Conservation (phyloP, 1,140 invertebrate genomes). For the Hyles euphorbiae region DNA sequence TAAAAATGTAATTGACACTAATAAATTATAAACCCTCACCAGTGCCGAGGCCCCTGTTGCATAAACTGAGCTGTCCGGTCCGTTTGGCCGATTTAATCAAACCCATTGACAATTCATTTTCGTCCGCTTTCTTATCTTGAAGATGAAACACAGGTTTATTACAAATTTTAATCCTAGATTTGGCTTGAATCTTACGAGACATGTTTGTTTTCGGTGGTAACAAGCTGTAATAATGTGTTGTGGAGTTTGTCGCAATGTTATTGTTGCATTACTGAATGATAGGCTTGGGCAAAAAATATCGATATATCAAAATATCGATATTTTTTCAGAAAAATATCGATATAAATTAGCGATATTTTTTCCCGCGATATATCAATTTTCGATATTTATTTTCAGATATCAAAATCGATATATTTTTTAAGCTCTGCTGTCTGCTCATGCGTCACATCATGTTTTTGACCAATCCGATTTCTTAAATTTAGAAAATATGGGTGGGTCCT, state of each 20-base stretch:
- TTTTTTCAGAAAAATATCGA: too few species aligned
- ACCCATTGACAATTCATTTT: slow-evolving; percentile 79
- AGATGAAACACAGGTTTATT: slow-evolving; percentile 81
- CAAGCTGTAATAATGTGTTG: neutral
- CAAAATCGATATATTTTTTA: too few species aligned
- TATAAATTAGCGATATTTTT: too few species aligned
- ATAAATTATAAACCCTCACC: slow-evolving; percentile 74
- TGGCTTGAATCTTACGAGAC: slow-evolving; percentile 76
- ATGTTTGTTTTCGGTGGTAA: slow-evolving; percentile 66
- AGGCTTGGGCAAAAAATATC: too few species aligned
- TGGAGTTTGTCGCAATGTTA: slow-evolving; percentile 2
- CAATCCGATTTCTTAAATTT: too few species aligned
- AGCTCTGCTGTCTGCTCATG: too few species aligned
- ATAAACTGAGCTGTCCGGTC: slow-evolving; percentile 87
- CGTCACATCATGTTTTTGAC: too few species aligned
- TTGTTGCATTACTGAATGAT: neutral
- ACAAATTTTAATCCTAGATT: slow-evolving; percentile 65
- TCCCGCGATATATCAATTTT: too few species aligned
- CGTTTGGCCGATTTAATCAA: slow-evolving; percentile 86
- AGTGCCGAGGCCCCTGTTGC: slow-evolving; percentile 81
- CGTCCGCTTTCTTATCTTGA: slow-evolving; percentile 81
- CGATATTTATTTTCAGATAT: too few species aligned
- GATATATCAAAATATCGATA: too few species aligned
- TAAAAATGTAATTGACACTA: neutral
- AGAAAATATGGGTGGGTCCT: too few species aligned